Evolutionary conservation across 2,888 invertebrate species (phyloP), one percentile per base, ranked within the genome.

Genomic region (Watsonalla binaria): DNA sequence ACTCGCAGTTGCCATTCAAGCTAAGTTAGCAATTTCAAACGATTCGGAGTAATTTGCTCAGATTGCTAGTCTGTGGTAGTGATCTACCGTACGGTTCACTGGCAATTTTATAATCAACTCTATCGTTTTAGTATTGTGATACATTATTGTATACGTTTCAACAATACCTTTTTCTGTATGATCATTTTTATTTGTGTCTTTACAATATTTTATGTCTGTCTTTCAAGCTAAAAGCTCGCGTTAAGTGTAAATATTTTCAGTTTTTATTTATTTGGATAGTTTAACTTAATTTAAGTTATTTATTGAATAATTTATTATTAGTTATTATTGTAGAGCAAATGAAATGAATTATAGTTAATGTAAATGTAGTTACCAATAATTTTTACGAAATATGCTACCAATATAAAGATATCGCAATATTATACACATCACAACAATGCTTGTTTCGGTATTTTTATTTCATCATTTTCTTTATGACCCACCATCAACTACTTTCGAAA

Each of bases 211-310:
- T 53, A 53, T 54, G 59, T 48, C 49, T 53, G 37, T 51, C 52
- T 42, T 53, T 57, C 47, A 54, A 54, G 53, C 47, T 57, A 54
- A 65, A 71, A 59, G 74, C 72, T 80, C 79, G 77, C 71, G 72
- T 77, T 80, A 67, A 24, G 82, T 86, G 85, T 86, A 84, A 76
- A 84, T 86, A 84, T 24, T 68, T 68, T 65, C 65, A 58, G 59
- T 46, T 49, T 51, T 56, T 56, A 55, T 57, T 61, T 57, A 61
- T 57, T 60, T 51, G 58, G 57, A 54, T 57, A 58, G 49, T 37
- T 11, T 60, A 54, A 53, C 64, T 46, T 70, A 70, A 64, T 70
- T 54, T 78, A 75, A 75, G 67, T 80, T 75, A 80, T 78, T 80
- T 79, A 76, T 70, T 65, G 63, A 70, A 66, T 72, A 65, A 65